phyloP scores from a whole-genome alignment of 2,113 vertebrate species.

The Mobula birostris region DNA sequence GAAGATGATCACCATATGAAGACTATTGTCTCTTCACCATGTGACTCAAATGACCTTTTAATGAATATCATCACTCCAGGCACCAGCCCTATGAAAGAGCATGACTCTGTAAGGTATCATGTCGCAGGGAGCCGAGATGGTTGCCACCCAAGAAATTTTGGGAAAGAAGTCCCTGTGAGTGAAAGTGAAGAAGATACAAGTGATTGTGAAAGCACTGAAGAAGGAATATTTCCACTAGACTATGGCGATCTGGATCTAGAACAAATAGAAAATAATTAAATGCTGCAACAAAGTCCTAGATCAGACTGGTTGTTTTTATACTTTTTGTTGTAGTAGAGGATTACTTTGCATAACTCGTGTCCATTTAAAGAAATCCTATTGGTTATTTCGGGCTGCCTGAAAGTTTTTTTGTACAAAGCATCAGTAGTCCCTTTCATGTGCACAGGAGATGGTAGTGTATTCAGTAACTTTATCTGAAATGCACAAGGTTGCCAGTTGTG shows the following conservation, averaged over 20 bases:
- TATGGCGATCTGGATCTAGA: constrained; percentile 62
- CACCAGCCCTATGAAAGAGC: constrained; percentile 52
- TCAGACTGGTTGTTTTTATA: constrained; percentile 38
- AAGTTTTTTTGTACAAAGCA: constrained; percentile 30
- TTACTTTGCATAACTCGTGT: constrained; percentile 56
- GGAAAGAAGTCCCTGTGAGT: constrained; percentile 44
- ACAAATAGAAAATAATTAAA: constrained; percentile 65
- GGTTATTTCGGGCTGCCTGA: constrained; percentile 27
- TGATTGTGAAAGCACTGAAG: constrained; percentile 57
- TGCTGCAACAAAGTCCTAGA: constrained; percentile 6
- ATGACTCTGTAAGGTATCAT: constrained; percentile 45
- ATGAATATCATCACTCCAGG: constrained; percentile 49
- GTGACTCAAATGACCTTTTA: constrained; percentile 54
- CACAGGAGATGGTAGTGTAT: background rate
- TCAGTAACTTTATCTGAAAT: constrained; percentile 12
- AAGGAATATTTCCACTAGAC: constrained; percentile 53
- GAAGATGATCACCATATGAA: constrained; percentile 52
- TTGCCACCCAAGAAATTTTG: constrained; percentile 48
- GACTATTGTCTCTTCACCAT: constrained; percentile 58
- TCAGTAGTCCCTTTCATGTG: constrained; percentile 26
- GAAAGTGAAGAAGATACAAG: constrained; percentile 55
- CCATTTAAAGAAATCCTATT: constrained; percentile 42
- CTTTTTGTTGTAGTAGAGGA: constrained; percentile 45
- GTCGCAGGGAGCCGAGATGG: constrained; percentile 40
- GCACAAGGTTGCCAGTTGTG: constrained; percentile 1